phyloP scores from a whole-genome alignment of 2,888 invertebrate species.

The Drosophila acutilabella region DNA sequence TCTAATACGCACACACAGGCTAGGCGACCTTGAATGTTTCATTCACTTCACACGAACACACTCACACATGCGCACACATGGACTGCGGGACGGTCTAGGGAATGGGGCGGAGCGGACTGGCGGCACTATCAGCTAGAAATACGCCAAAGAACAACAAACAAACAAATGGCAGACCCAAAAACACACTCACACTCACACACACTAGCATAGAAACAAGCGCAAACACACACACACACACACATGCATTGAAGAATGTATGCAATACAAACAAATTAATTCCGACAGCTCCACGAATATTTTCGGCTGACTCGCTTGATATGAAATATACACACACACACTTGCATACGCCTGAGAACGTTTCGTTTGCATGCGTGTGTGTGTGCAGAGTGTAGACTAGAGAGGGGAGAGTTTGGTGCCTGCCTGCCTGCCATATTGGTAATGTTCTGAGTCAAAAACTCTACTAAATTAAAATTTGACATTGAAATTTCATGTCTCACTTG shows the following conservation, averaged over 20 bases:
- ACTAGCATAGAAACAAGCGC: constrained; percentile 5
- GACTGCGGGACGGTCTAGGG: background rate
- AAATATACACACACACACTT: constrained; percentile 30
- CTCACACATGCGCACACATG: background rate
- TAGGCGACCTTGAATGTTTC: constrained; percentile 81
- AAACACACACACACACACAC: constrained; percentile 16
- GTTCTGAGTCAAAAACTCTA: constrained; percentile 73
- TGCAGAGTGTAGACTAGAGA: constrained; percentile 10
- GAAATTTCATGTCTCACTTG: constrained; percentile 55
- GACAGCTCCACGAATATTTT: constrained; percentile 60
- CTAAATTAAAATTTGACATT: constrained; percentile 80
- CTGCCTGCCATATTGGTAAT: constrained; percentile 72
- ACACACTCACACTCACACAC: constrained; percentile 30
- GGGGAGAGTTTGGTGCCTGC: constrained; percentile 14
- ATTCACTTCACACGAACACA: constrained; percentile 74
- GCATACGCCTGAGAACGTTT: constrained; percentile 3
- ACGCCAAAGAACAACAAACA: constrained; percentile 64
- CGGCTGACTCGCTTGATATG: constrained; percentile 56
- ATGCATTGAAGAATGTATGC: constrained; percentile 7
- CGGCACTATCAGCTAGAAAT: constrained; percentile 77
- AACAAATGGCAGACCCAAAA: constrained; percentile 61
- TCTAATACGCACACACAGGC: constrained; percentile 68
- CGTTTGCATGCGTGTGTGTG: constrained; percentile 11
- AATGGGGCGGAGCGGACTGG: constrained; percentile 13
- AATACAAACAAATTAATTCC: constrained; percentile 64